phyloP scores from a whole-genome alignment of 1,140 invertebrate genomes.

The Drosophila nasuta region DNA sequence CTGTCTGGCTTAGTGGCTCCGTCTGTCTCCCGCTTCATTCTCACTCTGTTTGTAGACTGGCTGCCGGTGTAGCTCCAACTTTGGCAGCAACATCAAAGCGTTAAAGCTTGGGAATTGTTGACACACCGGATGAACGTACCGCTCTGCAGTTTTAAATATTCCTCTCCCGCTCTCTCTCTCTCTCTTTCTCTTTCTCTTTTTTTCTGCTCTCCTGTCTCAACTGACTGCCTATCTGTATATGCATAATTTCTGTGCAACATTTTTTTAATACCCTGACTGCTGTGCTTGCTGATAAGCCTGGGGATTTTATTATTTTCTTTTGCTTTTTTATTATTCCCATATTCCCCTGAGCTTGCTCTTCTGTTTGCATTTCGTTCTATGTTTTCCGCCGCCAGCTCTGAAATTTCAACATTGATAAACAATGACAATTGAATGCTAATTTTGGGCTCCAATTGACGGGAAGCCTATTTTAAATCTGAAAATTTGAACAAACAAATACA shows the following conservation, averaged over 20 bases:
- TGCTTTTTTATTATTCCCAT: constrained; percentile 43
- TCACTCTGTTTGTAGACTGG: neutral
- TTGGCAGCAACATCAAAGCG: constrained; percentile 74
- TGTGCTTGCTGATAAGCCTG: constrained; percentile 75
- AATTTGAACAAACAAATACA: neutral
- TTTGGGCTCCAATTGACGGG: constrained; percentile 20
- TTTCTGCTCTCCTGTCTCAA: constrained; percentile 34
- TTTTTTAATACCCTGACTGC: constrained; percentile 64
- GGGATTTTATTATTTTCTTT: constrained; percentile 74
- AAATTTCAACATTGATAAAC: constrained; percentile 32
- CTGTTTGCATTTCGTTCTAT: constrained; percentile 38
- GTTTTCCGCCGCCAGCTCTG: constrained; percentile 43
- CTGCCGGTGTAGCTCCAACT: constrained; percentile 31
- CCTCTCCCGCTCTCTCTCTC: constrained; percentile 8
- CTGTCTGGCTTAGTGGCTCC: constrained; percentile 77
- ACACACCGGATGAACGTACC: constrained; percentile 80
- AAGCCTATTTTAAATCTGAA: neutral
- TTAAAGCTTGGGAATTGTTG: constrained; percentile 83
- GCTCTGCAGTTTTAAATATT: constrained; percentile 29
- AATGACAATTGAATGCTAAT: constrained; percentile 30
- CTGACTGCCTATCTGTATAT: constrained; percentile 2
- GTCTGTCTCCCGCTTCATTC: constrained; percentile 7
- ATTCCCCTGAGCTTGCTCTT: constrained; percentile 39
- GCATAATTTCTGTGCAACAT: constrained; percentile 34
- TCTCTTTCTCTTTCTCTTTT: constrained; percentile 1